Evolutionary conservation across 2,113 vertebrate genomes (phyloP).

Genomic region (Paramormyrops kingsleyae): DNA sequence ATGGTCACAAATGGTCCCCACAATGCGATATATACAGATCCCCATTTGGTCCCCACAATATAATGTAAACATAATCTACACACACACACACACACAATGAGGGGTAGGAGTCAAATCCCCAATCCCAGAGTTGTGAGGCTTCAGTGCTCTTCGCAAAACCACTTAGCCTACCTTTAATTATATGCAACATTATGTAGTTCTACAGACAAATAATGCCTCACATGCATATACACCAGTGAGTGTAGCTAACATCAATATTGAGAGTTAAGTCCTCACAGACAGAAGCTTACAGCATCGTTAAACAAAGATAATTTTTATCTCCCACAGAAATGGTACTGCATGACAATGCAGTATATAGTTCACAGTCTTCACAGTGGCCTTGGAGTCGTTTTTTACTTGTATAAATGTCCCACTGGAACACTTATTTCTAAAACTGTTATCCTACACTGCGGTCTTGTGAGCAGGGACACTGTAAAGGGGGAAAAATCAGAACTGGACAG

Average conservation of each 20-base stretch:
- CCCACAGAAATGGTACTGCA: neutral
- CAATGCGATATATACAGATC: neutral
- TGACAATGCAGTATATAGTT: neutral
- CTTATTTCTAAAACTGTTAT: neutral
- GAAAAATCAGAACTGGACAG: neutral
- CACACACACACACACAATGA: neutral
- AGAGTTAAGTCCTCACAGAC: neutral
- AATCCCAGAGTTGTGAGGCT: neutral
- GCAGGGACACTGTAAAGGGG: neutral
- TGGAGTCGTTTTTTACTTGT: neutral
- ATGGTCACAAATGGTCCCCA: neutral
- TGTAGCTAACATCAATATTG: neutral
- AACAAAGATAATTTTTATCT: slow-evolving; percentile 1
- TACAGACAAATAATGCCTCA: neutral
- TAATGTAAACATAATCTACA: neutral
- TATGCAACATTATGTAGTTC: neutral
- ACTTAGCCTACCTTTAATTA: neutral
- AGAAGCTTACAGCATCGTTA: neutral
- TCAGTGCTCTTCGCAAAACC: neutral
- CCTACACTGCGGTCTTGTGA: neutral
- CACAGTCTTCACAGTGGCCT: neutral
- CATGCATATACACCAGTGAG: neutral
- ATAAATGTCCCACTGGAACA: neutral
- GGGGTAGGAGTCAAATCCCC: neutral
- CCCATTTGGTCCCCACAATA: neutral